Conservation (phyloP, 2,797 vertebrate species). For the Allobates femoralis region DNA sequence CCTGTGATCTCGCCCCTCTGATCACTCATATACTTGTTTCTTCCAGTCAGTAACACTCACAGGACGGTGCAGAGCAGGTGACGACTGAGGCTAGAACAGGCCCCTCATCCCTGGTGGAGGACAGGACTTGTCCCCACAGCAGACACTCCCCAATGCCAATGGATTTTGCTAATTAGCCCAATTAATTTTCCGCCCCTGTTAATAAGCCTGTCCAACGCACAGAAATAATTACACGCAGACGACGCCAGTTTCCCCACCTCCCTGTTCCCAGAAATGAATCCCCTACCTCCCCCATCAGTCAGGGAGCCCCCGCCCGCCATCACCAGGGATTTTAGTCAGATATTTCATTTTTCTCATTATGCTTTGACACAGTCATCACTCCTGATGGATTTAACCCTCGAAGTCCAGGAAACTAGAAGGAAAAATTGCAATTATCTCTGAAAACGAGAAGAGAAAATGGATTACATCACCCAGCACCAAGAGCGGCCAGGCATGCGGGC, state of each 20-base stretch:
- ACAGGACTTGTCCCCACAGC: constrained; percentile 58
- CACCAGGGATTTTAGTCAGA: constrained; percentile 63
- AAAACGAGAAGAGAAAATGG: not conserved
- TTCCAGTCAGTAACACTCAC: not conserved
- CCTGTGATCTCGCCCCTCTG: no score
- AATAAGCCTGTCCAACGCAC: constrained; percentile 80
- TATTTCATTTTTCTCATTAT: constrained; percentile 79
- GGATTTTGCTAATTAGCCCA: constrained; percentile 82
- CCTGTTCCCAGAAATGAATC: constrained; percentile 66
- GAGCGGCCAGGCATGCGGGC: no score
- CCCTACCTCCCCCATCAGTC: constrained; percentile 46
- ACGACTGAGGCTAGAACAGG: no score
- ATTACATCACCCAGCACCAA: not conserved
- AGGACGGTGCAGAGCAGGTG: not conserved
- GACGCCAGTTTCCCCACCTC: constrained; percentile 74
- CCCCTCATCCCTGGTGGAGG: not conserved
- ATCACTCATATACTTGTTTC: no score
- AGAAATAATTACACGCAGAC: constrained; percentile 81
- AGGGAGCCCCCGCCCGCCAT: constrained; percentile 31
- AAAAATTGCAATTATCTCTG: not conserved
- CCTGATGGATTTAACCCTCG: constrained; percentile 38
- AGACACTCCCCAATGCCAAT: constrained; percentile 76
- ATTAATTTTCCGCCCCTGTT: constrained; percentile 84
- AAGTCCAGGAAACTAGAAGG: not conserved
- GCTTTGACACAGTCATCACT: constrained; percentile 61